phyloP scores from a whole-genome alignment of 2,888 invertebrate species.

The Lysandra bellargus region DNA sequence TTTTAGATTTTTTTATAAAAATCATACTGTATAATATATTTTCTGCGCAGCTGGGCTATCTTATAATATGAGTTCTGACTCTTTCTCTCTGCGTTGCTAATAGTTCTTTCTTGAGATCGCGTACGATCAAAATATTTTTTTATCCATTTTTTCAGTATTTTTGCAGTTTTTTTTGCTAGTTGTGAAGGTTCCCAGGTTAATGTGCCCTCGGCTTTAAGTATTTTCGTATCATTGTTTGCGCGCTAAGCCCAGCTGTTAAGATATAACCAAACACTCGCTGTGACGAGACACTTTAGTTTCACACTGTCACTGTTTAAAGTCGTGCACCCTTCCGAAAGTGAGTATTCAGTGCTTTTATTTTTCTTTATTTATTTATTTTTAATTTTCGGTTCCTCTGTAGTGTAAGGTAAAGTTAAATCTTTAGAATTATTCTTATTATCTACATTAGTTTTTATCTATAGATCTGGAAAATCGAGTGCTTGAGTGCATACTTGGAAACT shows the following conservation, averaged over 20 bases:
- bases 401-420: too few relatives aligned
- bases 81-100: too few relatives aligned
- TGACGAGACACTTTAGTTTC: conserved; percentile 48
- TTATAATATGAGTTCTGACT: too few relatives aligned
- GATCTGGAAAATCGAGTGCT: background rate
- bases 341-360: background rate
- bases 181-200: background rate
- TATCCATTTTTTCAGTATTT: background rate
- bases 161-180: background rate
- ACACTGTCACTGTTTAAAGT: conserved; percentile 51
- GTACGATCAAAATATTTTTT: too few relatives aligned
- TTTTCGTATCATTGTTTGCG: conserved; percentile 40
- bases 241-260: conserved; percentile 45
- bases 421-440: background rate
- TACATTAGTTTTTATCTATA: background rate
- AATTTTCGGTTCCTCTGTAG: background rate
- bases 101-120: background rate
- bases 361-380: background rate
- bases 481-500: background rate
- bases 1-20: too few relatives aligned
- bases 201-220: conserved; percentile 33
- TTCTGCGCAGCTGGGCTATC: too few relatives aligned
- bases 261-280: conserved; percentile 46
- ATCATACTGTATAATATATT: too few relatives aligned
- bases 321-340: conserved; percentile 35